Conservation (phyloP, 2,797 vertebrate species). For the Netta rufina region DNA sequence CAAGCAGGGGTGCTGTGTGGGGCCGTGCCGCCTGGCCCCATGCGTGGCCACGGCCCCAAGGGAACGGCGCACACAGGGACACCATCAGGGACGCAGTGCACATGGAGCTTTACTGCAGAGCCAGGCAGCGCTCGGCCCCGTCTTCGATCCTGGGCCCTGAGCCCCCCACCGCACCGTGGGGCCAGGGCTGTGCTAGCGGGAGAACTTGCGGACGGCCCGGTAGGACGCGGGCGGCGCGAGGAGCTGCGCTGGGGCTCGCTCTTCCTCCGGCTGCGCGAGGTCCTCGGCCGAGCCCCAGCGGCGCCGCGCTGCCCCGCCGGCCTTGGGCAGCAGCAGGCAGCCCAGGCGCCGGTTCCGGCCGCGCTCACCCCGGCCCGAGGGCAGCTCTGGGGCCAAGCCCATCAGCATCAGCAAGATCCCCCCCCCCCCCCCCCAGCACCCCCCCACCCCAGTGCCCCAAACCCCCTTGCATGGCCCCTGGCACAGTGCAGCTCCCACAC, state of each 20-base stretch:
- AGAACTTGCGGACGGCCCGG: slow-evolving; percentile 72
- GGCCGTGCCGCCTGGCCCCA: not conserved
- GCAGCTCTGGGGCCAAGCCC: slow-evolving; percentile 63
- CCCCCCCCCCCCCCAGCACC: not conserved
- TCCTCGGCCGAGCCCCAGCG: slow-evolving; percentile 80
- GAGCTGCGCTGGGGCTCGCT: slow-evolving; percentile 58
- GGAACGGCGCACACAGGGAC: accelerated
- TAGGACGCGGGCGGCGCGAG: slow-evolving; percentile 65
- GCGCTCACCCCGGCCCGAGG: slow-evolving; percentile 77
- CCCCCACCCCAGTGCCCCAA: no score
- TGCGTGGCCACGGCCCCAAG: accelerated
- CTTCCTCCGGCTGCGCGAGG: slow-evolving; percentile 64
- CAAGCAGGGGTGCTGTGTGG: no score
- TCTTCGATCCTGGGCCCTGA: not conserved
- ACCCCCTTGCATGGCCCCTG: not conserved
- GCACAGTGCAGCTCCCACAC: no score
- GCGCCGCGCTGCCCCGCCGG: not conserved
- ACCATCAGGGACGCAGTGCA: accelerated
- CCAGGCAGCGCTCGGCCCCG: accelerated
- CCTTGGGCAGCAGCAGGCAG: slow-evolving; percentile 79
- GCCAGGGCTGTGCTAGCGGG: slow-evolving; percentile 6
- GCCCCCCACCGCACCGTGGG: accelerated
- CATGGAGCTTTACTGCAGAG: accelerated
- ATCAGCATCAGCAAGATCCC: not conserved
- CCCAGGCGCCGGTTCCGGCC: slow-evolving; percentile 79